Percentiles rank a stretch among this genome's conserved stretches.
Conservation (phyloP, 1,140 invertebrate species). For the Listronotus oregonensis region DNA sequence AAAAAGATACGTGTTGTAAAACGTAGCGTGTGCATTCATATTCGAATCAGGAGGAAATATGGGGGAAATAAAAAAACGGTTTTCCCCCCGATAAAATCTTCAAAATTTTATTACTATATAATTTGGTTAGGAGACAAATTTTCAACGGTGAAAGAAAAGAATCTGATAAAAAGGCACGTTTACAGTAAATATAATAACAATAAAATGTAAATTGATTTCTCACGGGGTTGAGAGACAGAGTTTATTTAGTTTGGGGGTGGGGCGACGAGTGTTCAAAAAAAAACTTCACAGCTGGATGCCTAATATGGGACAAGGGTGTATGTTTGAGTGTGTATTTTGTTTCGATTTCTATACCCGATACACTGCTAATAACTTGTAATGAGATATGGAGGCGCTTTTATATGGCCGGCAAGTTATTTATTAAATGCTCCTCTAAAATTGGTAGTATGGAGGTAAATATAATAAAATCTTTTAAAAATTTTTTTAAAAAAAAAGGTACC, state of each 20-base stretch:
- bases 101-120: constrained; percentile 46
- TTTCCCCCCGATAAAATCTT: constrained; percentile 38
- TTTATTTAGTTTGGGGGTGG: constrained; percentile 41
- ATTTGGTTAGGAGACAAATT: constrained; percentile 47
- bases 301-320: constrained; percentile 39
- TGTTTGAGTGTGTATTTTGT: constrained; percentile 25
- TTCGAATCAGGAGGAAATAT: constrained; percentile 29
- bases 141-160: constrained; percentile 39
- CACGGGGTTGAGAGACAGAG: constrained; percentile 44
- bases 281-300: constrained; percentile 46
- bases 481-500: no score
- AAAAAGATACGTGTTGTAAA: constrained; percentile 32
- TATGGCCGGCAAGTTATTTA: background rate
- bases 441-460: no score
- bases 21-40: constrained; percentile 23
- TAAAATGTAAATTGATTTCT: constrained; percentile 55
- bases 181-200: constrained; percentile 55
- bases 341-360: constrained; percentile 26
- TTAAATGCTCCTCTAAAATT: no score
- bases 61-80: constrained; percentile 29
- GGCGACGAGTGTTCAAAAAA: constrained; percentile 27
- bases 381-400: constrained; percentile 10
- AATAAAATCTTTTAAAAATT: no score
- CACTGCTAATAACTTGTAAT: constrained; percentile 32
- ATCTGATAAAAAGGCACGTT: constrained; percentile 50